phyloP scores from a whole-genome alignment of 2,113 vertebrate species.

The Oncorhynchus nerka region DNA sequence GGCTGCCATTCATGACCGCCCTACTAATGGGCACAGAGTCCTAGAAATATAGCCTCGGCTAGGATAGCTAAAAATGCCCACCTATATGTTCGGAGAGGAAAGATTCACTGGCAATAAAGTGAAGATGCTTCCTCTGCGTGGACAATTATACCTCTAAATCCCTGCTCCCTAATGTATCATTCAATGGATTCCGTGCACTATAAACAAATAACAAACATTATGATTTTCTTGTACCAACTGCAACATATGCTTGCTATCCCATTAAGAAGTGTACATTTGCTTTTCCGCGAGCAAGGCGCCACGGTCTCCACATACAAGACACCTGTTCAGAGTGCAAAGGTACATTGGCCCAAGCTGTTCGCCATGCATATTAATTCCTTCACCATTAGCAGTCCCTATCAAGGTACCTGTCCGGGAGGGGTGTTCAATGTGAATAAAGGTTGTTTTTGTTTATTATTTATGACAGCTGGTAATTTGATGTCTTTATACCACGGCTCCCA shows the following conservation, averaged over 20 bases:
- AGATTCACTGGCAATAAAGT: no score
- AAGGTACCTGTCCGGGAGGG: constrained; percentile 28
- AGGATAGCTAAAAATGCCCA: not conserved
- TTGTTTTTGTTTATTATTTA: constrained; percentile 41
- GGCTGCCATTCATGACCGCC: not conserved
- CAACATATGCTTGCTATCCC: constrained; percentile 40
- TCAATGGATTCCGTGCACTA: constrained; percentile 5
- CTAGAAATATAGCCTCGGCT: not conserved
- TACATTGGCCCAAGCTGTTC: constrained; percentile 55
- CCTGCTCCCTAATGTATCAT: constrained; percentile 40
- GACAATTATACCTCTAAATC: not conserved
- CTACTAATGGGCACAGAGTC: not conserved
- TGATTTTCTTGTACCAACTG: constrained; percentile 26
- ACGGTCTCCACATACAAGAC: constrained; percentile 44
- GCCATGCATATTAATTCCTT: constrained; percentile 57
- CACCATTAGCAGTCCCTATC: constrained; percentile 37
- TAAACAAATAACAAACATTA: constrained; percentile 8
- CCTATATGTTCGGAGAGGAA: constrained; percentile 3
- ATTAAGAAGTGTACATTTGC: constrained; percentile 58
- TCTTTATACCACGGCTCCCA: constrained; percentile 11
- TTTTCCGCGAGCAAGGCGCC: constrained; percentile 9
- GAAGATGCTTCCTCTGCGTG: no score
- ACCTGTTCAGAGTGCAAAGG: constrained; percentile 63
- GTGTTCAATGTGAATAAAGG: constrained; percentile 12
- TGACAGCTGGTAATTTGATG: constrained; percentile 44